A percentile compares a stretch with the other conserved stretches of the same genome.
phyloP scores from a whole-genome alignment of 2,113 vertebrate species.

The Excalfactoria chinensis region DNA sequence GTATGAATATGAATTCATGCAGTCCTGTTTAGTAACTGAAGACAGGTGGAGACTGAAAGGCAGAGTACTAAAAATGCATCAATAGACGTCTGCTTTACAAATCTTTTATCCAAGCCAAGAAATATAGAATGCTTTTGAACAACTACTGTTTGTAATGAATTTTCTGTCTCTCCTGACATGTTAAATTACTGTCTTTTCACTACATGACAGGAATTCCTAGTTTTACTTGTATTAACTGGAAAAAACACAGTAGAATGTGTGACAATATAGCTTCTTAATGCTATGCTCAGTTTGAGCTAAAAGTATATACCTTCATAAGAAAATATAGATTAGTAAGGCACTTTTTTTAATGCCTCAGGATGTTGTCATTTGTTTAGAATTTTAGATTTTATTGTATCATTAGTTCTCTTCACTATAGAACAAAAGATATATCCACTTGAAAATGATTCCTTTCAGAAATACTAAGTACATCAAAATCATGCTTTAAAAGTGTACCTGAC shows the following conservation, averaged over 20 bases:
- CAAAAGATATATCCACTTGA: not conserved
- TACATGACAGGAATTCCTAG: not conserved
- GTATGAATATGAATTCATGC: not conserved
- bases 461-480: not conserved
- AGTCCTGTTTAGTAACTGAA: not conserved
- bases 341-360: not conserved
- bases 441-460: not conserved
- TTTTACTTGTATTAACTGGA: not conserved
- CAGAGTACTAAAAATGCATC: not conserved
- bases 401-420: not conserved
- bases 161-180: not conserved
- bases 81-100: not conserved
- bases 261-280: rapidly evolving
- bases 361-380: not conserved
- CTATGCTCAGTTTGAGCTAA: not conserved
- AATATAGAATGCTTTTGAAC: not conserved
- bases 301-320: not conserved
- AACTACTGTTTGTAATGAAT: not conserved
- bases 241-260: not conserved
- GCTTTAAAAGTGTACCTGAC: not conserved
- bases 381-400: not conserved
- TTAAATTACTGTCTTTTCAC: not conserved
- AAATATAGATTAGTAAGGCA: not conserved
- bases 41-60: not conserved
- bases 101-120: not conserved